Base-by-base conservation (phyloP, 2,113 vertebrate species). In the Neodon shergylaensis region DNA sequence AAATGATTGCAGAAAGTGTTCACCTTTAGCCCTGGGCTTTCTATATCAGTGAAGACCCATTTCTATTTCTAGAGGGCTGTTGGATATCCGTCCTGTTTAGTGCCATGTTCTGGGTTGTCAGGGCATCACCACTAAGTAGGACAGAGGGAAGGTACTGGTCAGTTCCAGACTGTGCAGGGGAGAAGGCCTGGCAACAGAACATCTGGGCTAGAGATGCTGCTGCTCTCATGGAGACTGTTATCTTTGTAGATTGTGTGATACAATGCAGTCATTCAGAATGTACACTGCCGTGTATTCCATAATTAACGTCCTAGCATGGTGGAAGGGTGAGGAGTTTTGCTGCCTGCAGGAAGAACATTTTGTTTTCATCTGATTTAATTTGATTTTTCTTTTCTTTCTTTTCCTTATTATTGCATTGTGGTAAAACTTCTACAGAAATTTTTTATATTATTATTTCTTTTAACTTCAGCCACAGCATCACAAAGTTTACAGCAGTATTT, bases 241-340 rank as follows among this genome's bases (percentile, higher is more conserved):
- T 90, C 14, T 63, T 95, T 88, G 70, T 31, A 93, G 88, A 94
- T 9, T 72, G 36, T 81, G 96, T 88, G 70, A 94, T 97, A 96
- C 96, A 97, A 96, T 72, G 77, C 5, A 26, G 90, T 94, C 92
- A 95, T 79, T 97, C 88, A 98, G 90, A 95, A 96, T 61, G 78
- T 90, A 73, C 1, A 92, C 81, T 78, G 66, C 39, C 5, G 0
- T 90, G 76, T 85, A 78, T 97, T 96, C 95, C 54, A n/a, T 93
- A 96, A 83, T 87, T 87, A 91, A 78, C 39, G 65, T 94, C 84
- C 58, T 16, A 96, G 79, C 83, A 65, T 10, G 65, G 39, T 72
- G 54, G 42, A 83, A 63, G 84, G 61, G 72, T 54, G 1, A 36
- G 14, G 26, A 39, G n/a, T 89, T 42, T 73, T 3, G 81, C 33